A percentile compares a stretch with the other conserved stretches of the same genome.
Conservation (phyloP, 2,888 invertebrate genomes). For the Malachius bipustulatus region DNA sequence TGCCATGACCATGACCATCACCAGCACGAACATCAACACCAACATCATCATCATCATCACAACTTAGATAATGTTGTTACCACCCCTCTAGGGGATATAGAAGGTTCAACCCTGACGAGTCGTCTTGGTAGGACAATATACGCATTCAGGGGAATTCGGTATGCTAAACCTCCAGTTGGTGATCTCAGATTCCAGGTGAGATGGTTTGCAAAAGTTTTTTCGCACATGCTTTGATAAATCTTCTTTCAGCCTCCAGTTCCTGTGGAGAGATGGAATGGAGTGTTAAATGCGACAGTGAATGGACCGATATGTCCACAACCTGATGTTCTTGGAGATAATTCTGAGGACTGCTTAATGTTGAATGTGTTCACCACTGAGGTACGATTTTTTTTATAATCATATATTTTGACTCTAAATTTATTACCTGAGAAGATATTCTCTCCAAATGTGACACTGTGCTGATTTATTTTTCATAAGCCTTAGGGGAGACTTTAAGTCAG, state of each 20-base stretch:
- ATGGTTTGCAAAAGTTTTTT: too few relatives aligned
- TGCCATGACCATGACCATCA: too few relatives aligned
- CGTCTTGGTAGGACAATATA: conserved; percentile 25
- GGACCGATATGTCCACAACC: conserved; percentile 30
- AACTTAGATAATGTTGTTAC: too few relatives aligned
- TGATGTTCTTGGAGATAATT: conserved; percentile 26
- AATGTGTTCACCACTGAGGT: conserved; percentile 47
- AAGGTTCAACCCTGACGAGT: conserved; percentile 25
- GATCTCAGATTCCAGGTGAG: conserved; percentile 34
- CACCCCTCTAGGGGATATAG: conserved; percentile 24
- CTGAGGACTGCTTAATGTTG: conserved; percentile 51
- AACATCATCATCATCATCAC: too few relatives aligned
- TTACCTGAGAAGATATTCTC: too few relatives aligned
- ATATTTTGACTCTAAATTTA: too few relatives aligned
- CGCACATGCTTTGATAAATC: too few relatives aligned
- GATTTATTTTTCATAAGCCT: too few relatives aligned
- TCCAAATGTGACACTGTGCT: too few relatives aligned
- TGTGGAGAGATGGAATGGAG: conserved; percentile 26
- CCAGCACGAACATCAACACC: too few relatives aligned
- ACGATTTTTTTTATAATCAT: too few relatives aligned
- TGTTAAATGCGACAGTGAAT: conserved; percentile 29
- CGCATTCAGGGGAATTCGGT: conserved; percentile 27
- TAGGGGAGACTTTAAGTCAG: too few relatives aligned
- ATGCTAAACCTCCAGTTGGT: conserved; percentile 28
- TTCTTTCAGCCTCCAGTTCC: conserved; percentile 28